Base-by-base conservation (phyloP, 1,140 invertebrate species). In the Pseudomyrmex concolor region DNA sequence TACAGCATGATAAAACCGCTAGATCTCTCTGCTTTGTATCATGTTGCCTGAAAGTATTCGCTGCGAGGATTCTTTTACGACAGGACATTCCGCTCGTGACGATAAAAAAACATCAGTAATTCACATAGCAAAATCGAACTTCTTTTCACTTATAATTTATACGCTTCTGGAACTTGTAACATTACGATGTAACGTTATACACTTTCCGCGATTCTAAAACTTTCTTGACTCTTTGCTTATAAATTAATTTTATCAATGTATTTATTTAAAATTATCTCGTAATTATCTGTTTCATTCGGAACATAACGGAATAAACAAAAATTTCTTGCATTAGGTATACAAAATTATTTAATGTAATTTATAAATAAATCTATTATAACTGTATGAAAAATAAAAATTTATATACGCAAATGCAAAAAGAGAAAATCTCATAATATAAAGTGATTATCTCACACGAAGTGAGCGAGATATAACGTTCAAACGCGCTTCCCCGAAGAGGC, bases 21-120 rank as follows among this genome's bases (percentile, higher is more conserved):
- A 68, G 50, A 67, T 77, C 34, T 13, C 55, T 76, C 22, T 5
- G 22, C 50, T 77, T 77, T 67, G 34, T 66, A 43, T 5, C 48
- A 64, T 12, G 10, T 55, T 66, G 64, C 13, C 12, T 43, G 25
- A 77, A 77, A 67, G 13, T 57, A 67, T 57, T 77, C 50, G 25
- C 19, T 7, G 17, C 9, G 22, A 19, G 7, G 25, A 57, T 67
- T 57, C 13, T 45, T 67, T 68, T 48, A 48, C 34, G 50, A 77
- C 51, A 64, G 48, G 12, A 54, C 48, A 55, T 77, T 77, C 10
- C 17, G 8, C 7, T 66, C 5, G n/a, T 43, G 8, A 51, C 8
- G 66, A 9, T 43, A 15, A 34, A 55, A 34, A 57, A 55, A 22
- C 10, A 66, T 45, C 45, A 63, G 45, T 2, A 3, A 74, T 59